Evolutionary conservation across 2,888 invertebrate species (phyloP), one percentile per base, ranked within the genome.

Genomic region (Drosophila parthenogenetica): DNA sequence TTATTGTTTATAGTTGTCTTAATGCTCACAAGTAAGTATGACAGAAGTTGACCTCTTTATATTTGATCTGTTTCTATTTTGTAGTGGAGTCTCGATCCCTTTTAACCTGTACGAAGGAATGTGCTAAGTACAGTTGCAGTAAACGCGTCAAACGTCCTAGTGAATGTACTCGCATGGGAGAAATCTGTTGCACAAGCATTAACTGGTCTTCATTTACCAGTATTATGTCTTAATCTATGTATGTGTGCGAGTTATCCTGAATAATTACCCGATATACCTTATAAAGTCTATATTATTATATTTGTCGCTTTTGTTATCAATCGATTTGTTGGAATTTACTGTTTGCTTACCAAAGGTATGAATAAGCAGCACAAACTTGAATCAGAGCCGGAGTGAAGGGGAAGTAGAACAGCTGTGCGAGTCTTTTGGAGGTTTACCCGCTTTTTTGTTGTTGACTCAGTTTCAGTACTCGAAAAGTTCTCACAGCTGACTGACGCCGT

Each of bases 401-500:
- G 8, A n/a, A 39, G 1, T 25, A n/a, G 13, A 13, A 29, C 42
- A 22, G 22, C 32, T 32, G 25, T 51, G 39, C 2, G 10, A 35
- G 11, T 35, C 35, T 13, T 13, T 5, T 53, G 25, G 16, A 3
- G 35, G 54, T 68, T 63, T 53, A 37, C 29, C 49, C 46, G 48
- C 8, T 39, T 35, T 16, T 19, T 48, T 25, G 22, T 40, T n/a
- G 35, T 35, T 35, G 11, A 35, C 58, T 25, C 32, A n/a, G 22
- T 16, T 69, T 79, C 46, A 77, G 65, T 83, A 69, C 58, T 67
- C 69, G 43, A n/a, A 58, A 45, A 68, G 82, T 80, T 82, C 69
- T 70, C 79, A 74, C 72, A 83, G 87, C 77, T 83, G 79, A 50
- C 69, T 67, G 74, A 79, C 80, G 78, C 73, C 58, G 32, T 58